Evolutionary conservation across 2,888 invertebrate species (phyloP), one percentile per base, ranked within the genome.

Genomic region (Agrilus mali): DNA sequence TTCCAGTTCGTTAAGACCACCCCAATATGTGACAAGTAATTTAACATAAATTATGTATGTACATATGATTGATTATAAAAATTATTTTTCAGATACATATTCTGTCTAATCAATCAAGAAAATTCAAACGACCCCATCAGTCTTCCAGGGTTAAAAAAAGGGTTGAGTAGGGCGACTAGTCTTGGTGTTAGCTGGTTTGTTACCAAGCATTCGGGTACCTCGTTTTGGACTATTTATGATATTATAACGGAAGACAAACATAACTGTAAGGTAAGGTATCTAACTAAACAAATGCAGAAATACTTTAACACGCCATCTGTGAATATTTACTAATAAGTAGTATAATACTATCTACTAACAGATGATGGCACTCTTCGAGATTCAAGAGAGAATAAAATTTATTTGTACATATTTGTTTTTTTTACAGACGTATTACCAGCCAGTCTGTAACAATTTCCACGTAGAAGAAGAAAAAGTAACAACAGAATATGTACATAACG

Each of bases 381-480:
- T n/a, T n/a, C n/a, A n/a, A 40, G 2, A 22, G 32, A 20, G 20
- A 20, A 20, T 20, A 20, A 20, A 2, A 20, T 3, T 20, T 20
- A 20, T 17, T 4, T 17, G 17, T 17, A 8, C 12, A 15, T 31
- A 34, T 44, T 43, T 40, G n/a, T 35, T 70, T 33, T 48, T 49
- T 44, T 64, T 66, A 41, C 68, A 83, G 82, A 70, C 69, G 3
- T 73, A 74, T 45, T 82, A 82, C 60, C 78, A 81, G 38, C 80
- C 79, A 0, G 79, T 83, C 54, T 88, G 88, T 57, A 74, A 75
- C 20, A 77, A 79, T 2, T 89, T 86, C 72, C 86, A 87, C 62
- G 79, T 83, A 59, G 86, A 86, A 61, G 88, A 88, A 64, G 65
- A 81, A 36, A 80, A 78, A 71, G 86, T 84, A 22, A 87, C 86